Conservation (phyloP, 1,140 invertebrate species). For the Drosophila nannoptera region DNA sequence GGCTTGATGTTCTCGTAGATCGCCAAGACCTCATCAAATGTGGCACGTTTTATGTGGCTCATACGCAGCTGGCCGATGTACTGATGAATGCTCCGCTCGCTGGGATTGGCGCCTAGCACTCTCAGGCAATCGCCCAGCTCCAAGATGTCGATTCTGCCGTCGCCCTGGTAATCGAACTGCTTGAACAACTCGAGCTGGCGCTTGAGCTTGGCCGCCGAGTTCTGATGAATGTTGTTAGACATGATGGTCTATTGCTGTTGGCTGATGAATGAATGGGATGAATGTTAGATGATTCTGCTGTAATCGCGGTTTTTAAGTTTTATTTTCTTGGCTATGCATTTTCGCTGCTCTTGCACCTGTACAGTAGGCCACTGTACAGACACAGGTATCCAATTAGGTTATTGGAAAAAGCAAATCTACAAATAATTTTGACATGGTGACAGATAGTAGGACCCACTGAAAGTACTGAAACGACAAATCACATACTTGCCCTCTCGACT, state of each 20-base stretch:
- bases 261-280: conserved; percentile 17
- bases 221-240: background rate
- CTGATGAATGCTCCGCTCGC: conserved; percentile 72
- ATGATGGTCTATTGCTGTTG: conserved; percentile 14
- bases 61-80: conserved; percentile 60
- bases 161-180: conserved; percentile 36
- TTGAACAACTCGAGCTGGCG: conserved; percentile 39
- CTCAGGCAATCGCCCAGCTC: conserved; percentile 73
- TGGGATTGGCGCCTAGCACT: conserved; percentile 78
- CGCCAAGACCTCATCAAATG: conserved; percentile 48
- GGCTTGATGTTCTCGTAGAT: conserved; percentile 43
- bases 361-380: conserved; percentile 14
- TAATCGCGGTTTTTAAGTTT: conserved; percentile 12
- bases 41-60: conserved; percentile 28
- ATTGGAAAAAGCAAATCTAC: conserved; percentile 47
- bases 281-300: conserved; percentile 4
- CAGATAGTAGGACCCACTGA: conserved; percentile 41
- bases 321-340: conserved; percentile 33
- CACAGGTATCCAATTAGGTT: conserved; percentile 34
- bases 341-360: conserved; percentile 13
- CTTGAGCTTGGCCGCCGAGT: conserved; percentile 15
- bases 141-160: conserved; percentile 47
- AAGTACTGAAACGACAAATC: background rate
- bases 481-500: background rate
- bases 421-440: conserved; percentile 60